These are phyloP conservation scores for Caenorhabditis becei DNA, from an alignment of 2,888 invertebrate species.

Conservation along the genomic window DNA sequence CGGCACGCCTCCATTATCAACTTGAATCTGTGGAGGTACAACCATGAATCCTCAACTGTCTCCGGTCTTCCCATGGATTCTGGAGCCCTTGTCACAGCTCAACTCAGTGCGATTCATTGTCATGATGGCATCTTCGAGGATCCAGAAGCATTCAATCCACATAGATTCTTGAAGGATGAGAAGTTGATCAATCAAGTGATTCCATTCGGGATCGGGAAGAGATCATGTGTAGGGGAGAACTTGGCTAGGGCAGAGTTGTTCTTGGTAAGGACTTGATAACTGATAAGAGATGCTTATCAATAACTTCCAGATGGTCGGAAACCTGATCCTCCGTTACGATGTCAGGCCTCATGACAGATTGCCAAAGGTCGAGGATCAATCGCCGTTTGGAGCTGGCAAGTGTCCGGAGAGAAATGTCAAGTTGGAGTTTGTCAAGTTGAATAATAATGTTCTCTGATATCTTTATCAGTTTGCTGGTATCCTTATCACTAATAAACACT, in stretches of 20 bases:
- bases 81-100: conserved; percentile 56
- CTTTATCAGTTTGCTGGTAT: no score
- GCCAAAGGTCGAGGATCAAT: neutral
- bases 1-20: conserved; percentile 61
- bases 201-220: conserved; percentile 66
- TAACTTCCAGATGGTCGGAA: conserved; percentile 51
- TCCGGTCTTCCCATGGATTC: conserved; percentile 52
- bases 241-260: conserved; percentile 66
- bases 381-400: conserved; percentile 8
- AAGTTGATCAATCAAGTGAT: conserved; percentile 50
- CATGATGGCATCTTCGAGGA: conserved; percentile 55
- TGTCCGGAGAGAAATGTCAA: conserved; percentile 10
- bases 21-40: conserved; percentile 60
- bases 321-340: conserved; percentile 48
- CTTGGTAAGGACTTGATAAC: conserved; percentile 47
- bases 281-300: neutral
- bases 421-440: conserved; percentile 11
- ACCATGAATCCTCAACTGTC: conserved; percentile 35
- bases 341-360: conserved; percentile 43
- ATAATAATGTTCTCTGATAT: neutral
- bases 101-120: conserved; percentile 58
- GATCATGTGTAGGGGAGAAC: conserved; percentile 63
- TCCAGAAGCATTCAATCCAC: conserved; percentile 56
- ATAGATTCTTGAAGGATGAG: conserved; percentile 48
- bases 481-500: no score